Conservation (phyloP, 2,797 vertebrate species). For the Sparus aurata region DNA sequence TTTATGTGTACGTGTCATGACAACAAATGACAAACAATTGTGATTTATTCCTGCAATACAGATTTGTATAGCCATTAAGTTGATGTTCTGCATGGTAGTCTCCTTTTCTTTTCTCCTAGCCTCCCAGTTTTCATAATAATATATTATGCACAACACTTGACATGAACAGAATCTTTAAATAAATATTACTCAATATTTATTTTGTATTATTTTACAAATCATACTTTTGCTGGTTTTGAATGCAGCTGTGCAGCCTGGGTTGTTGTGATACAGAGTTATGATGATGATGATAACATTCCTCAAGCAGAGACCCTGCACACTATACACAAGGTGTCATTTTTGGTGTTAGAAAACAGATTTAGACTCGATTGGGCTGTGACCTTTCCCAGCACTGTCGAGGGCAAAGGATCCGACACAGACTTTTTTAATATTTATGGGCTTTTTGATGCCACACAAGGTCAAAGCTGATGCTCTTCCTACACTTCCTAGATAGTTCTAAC, state of each 20-base stretch:
- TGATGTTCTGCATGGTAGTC: conserved; percentile 20
- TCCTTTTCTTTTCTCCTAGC: conserved; percentile 14
- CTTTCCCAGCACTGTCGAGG: conserved; percentile 73
- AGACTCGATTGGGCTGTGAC: conserved; percentile 77
- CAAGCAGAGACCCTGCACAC: conserved; percentile 50
- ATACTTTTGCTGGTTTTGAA: conserved; percentile 19
- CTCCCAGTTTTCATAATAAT: conserved; percentile 21
- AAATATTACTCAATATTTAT: conserved; percentile 24
- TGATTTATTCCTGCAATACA: conserved; percentile 67
- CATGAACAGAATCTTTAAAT: conserved; percentile 23
- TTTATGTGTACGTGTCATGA: conserved; percentile 65
- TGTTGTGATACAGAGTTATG: conserved; percentile 47
- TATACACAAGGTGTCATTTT: conserved; percentile 67
- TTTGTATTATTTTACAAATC: conserved; percentile 17
- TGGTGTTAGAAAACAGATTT: conserved; percentile 77
- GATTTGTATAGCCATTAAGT: conserved; percentile 49
- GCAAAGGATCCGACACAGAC: conserved; percentile 72
- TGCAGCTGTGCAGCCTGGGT: conserved; percentile 13
- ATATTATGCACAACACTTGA: conserved; percentile 37
- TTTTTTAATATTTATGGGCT: conserved; percentile 85
- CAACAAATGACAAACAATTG: conserved; percentile 59
- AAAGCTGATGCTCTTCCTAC: conserved; percentile 77
- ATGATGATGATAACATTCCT: conserved; percentile 63
- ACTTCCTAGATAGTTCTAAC: conserved; percentile 72
- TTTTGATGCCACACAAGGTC: conserved; percentile 85